Percentiles rank a stretch among this genome's conserved stretches.
phyloP scores from a whole-genome alignment of 2,888 invertebrate genomes.

The Zhuqinia jingwanae region DNA sequence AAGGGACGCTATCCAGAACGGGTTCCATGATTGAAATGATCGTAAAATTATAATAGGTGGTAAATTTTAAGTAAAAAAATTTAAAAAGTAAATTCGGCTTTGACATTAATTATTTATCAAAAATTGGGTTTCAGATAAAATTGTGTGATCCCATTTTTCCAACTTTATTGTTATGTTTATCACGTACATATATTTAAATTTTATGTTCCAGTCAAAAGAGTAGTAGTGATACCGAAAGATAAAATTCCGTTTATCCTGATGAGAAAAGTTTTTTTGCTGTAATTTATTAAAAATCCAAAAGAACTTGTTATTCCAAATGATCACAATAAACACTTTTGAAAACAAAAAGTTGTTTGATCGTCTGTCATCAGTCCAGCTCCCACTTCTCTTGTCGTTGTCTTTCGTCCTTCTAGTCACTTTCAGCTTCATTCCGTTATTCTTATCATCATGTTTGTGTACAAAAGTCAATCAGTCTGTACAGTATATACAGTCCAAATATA shows the following conservation, averaged over 20 bases:
- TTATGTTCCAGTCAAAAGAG: neutral
- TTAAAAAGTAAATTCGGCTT: too few species aligned
- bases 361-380: neutral
- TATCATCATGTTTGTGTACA: constrained; percentile 10
- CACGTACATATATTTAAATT: too few species aligned
- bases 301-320: constrained; percentile 10
- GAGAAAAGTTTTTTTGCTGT: neutral
- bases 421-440: neutral
- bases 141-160: too few species aligned
- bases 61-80: too few species aligned
- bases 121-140: too few species aligned
- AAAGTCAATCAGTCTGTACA: neutral
- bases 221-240: constrained; percentile 12
- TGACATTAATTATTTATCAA: too few species aligned
- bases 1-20: neutral
- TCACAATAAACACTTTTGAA: constrained; percentile 11
- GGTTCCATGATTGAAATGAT: neutral
- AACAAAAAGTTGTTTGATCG: constrained; percentile 4
- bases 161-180: too few species aligned
- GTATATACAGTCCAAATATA: too few species aligned
- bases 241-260: neutral
- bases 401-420: neutral
- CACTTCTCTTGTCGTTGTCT: neutral
- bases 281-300: constrained; percentile 20
- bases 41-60: neutral